Base-by-base conservation (phyloP, 2,797 vertebrate species). In the Carcharodon carcharias region DNA sequence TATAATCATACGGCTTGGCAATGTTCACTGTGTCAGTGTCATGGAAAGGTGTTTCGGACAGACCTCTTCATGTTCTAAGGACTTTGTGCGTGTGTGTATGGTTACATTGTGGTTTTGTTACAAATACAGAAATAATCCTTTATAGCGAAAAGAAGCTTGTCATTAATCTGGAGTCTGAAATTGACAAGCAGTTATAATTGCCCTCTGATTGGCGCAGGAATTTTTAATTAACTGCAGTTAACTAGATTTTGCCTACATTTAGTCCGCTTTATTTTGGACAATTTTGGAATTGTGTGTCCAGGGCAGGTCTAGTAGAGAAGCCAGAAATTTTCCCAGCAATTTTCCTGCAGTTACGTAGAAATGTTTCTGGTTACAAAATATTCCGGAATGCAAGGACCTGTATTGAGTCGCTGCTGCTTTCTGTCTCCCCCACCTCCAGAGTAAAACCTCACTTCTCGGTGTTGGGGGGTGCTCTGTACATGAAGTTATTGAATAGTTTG, bases 1-100 rank as follows among this genome's bases (percentile, higher is more conserved):
- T 93, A 93, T 67, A 67, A 93, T 93, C n/a, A 23, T 93, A 63
- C 3, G n/a, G 18, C 18, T 93, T 93, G 91, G 91, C 89, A 67
- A 63, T 4, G 61, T 7, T 65, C 91, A 67, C 4, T 40, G 18
- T 93, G 61, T 65, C 58, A 93, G n/a, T 93, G 35, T 31, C 40
- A 45, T 65, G 91, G 61, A 93, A 67, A 40, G 8, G 35, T 40
- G 91, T 67, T 92, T 40, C n/a, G 61, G 89, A 40, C 35, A 40
- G 31, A 92, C 16, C 89, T 58, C 35, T 92, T 92, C 89, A 65
- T 65, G 58, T 63, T 21, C 35, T 9, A 35, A 92, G 18, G 8
- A n/a, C 82, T 50, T 26, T 50, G 31, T 73, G 71, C 12, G 1
- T 50, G 18, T 50, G 18, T 50, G 45, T 50, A 50, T 85, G 18